Base-by-base conservation (phyloP, 2,888 invertebrate species). In the Dendrolimus houi region DNA sequence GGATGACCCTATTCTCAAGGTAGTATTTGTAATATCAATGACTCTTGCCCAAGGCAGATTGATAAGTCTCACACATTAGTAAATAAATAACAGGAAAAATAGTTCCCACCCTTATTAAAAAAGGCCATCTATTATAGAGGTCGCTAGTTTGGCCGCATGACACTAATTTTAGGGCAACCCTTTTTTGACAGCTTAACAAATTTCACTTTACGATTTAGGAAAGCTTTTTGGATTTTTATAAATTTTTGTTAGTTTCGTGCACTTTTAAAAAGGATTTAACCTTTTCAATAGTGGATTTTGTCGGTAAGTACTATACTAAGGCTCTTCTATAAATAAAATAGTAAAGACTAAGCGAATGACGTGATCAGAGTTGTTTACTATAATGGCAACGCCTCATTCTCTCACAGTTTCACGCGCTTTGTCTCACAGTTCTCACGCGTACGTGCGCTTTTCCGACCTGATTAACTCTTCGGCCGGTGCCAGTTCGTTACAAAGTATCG, bases 341-440 rank as follows among this genome's bases (percentile, higher is more conserved):
- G 9, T 47, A 47, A 47, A 47, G 29, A 47, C 2, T 47, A n/a
- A 55, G 8, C 29, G 41, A 52, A 57, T 10, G 29, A 55, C 54
- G 53, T 52, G 17, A 42, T 8, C 55, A 56, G 29, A 6, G 41
- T 6, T 90, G 90, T 91, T 90, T 90, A 90, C 86, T 83, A 88
- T 79, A 81, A 87, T 82, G 91, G 87, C 89, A 91, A 91, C 91
- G 91, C 91, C 91, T 91, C 85, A 81, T 71, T 81, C 83, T 89
- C 85, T 76, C 88, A 87, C 87, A 88, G 87, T 88, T 87, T 88
- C 87, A 77, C 81, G 80, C 77, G 82, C 74, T 87, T 88, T 87
- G 87, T 89, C 75, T 83, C 67, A 64, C 67, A 64, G 77, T 83
- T 89, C 87, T 85, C 88, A 87, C 87, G 87, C 79, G 78, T 76